These are phyloP conservation scores for Exephanes ischioxanthus DNA, from an alignment of 2,888 invertebrate species.

Conservation along the genomic window DNA sequence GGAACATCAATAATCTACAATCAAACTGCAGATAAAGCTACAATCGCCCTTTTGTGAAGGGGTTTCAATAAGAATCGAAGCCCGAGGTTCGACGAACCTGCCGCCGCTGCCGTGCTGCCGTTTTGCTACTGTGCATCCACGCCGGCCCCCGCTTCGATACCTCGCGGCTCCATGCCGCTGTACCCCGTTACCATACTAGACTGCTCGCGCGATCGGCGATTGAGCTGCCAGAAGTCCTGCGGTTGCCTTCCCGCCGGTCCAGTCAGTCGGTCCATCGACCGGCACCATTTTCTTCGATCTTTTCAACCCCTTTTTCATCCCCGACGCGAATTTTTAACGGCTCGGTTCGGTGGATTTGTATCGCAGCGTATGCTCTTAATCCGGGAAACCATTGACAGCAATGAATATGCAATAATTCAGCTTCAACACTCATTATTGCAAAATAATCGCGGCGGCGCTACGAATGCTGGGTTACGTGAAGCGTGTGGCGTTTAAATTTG, in stretches of 20 bases:
- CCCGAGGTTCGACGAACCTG: conserved; percentile 77
- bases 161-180: conserved; percentile 18
- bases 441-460: too few relatives aligned
- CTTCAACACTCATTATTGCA: too few relatives aligned
- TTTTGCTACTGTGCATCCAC: conserved; percentile 23
- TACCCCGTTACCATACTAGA: conserved; percentile 17
- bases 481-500: too few relatives aligned
- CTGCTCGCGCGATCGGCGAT: conserved; percentile 45
- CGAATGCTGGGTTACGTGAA: too few relatives aligned
- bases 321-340: not conserved
- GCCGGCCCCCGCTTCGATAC: conserved; percentile 42
- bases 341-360: not conserved
- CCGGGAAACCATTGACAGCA: not conserved
- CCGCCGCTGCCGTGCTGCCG: conserved; percentile 29
- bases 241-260: conserved; percentile 43
- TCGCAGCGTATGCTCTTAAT: not conserved
- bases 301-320: not conserved
- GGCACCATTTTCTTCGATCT: conserved; percentile 20
- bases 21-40: conserved; percentile 85
- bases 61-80: conserved; percentile 83
- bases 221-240: conserved; percentile 48
- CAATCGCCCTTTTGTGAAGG: conserved; percentile 83
- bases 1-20: conserved; percentile 85
- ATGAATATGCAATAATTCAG: not conserved
- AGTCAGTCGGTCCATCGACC: conserved; percentile 17